phyloP scores from a whole-genome alignment of 2,113 vertebrate genomes.

The Lamprotornis superbus region DNA sequence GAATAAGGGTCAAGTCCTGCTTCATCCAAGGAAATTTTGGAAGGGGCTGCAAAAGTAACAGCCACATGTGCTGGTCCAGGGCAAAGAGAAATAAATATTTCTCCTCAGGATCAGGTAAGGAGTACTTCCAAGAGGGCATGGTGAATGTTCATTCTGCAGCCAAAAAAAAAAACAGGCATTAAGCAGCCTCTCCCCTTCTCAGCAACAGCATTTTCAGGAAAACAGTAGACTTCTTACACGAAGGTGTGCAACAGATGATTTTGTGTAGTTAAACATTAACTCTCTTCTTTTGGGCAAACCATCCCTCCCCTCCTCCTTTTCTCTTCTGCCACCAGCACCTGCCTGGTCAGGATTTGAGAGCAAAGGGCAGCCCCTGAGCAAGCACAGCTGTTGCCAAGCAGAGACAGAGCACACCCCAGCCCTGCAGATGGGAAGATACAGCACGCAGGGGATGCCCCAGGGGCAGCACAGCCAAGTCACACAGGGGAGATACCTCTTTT shows the following conservation, averaged over 20 bases:
- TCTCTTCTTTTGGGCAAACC: not conserved
- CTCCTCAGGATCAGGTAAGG: not conserved
- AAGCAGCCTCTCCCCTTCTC: not conserved
- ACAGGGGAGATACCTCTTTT: not conserved
- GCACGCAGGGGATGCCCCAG: rapidly evolving
- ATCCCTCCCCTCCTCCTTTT: not conserved
- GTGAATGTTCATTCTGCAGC: not conserved
- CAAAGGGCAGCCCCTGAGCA: not conserved
- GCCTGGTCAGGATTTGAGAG: not conserved
- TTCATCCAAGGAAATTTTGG: not conserved
- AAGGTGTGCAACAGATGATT: not conserved
- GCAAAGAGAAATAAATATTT: not conserved
- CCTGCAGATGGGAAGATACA: rapidly evolving
- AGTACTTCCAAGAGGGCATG: not conserved
- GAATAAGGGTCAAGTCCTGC: not conserved
- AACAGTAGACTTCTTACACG: not conserved
- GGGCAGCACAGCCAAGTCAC: not conserved
- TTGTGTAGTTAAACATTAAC: not conserved
- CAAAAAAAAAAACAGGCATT: not conserved
- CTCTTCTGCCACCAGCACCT: not conserved
- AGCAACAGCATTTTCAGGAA: not conserved
- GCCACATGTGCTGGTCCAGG: not conserved
- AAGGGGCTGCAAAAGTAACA: not conserved
- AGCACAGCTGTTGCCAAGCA: not conserved
- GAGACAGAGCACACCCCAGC: not conserved